These are phyloP conservation scores for Pipistrellus pipistrellus DNA, from an alignment of 2,797 vertebrate species.

Conservation along the genomic window DNA sequence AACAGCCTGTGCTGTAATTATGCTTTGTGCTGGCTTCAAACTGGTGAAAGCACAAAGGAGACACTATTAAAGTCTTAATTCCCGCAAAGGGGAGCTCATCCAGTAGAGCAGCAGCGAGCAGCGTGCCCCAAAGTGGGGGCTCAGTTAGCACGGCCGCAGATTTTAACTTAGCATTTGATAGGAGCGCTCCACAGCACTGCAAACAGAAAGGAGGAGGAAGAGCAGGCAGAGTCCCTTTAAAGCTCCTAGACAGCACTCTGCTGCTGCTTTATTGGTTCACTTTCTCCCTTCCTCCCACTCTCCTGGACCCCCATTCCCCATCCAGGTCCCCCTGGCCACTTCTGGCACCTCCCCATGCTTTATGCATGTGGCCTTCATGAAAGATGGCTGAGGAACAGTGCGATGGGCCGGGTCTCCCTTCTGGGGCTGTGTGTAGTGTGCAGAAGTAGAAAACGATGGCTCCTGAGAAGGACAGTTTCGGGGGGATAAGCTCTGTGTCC, in stretches of 20 bases:
- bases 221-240: constrained; percentile 17
- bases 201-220: background rate
- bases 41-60: constrained; percentile 80
- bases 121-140: constrained; percentile 74
- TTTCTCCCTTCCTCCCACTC: background rate
- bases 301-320: background rate
- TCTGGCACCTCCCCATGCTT: background rate
- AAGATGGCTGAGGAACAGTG: background rate
- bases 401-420: background rate
- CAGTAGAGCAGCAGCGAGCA: constrained; percentile 75
- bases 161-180: constrained; percentile 85
- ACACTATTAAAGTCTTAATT: constrained; percentile 83
- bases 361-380: constrained; percentile 13
- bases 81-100: constrained; percentile 78
- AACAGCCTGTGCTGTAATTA: constrained; percentile 81
- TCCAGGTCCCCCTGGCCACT: rapidly evolving
- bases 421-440: rapidly evolving
- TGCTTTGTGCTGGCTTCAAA: constrained; percentile 80
- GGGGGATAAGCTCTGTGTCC: background rate
- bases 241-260: constrained; percentile 15
- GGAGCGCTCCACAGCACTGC: constrained; percentile 71
- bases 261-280: background rate
- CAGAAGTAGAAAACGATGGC: background rate
- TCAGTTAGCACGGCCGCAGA: constrained; percentile 79
- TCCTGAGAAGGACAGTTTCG: background rate